Base-by-base conservation (phyloP, 2,888 invertebrate genomes). In the Rhabditoides inermis region DNA sequence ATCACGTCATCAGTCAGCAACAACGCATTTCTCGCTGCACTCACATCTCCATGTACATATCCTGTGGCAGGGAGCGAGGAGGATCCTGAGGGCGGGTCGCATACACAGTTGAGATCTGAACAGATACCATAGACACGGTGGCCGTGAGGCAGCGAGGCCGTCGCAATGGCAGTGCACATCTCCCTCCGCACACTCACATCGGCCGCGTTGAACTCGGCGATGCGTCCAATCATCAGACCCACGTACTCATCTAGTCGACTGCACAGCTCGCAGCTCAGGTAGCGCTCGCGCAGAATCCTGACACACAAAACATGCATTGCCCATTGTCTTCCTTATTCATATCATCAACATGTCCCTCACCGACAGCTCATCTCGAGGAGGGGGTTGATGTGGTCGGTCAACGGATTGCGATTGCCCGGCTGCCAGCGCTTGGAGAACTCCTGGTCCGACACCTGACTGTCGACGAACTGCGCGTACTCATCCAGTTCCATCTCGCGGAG, bases 331-430 rank as follows among this genome's bases (percentile, higher is more conserved):
- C 10, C 22, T n/a, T 12, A 7, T 7, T 12, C 10, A 18, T 7
- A 40, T 18, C 40, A 40, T 12, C 18, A 40, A 40, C 7, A 12
- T 40, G 15, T 40, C 12, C 26, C 6, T 5, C 15, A 47, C 45
- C 58, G 35, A 25, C 53, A 56, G 20, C 59, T 30, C 0, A 59
- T 41, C 1, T 55, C 55, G 0, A 63, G 49, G 1, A 53, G 52
- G 4, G 63, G 63, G 50, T 62, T 58, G 23, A 27, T 37, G 35
- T 61, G 60, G 1, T 49, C 55, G 0, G 58, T 59, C 10, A 57
- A 26, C 0, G 39, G 48, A 20, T 36, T 36, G 2, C 61, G 52
- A n/a, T 35, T 39, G 2, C 54, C 2, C 1, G 65, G 65, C 23
- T 49, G 50, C 65, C 65, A 65, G 36, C 63, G 49, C 36, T 41